phyloP scores from a whole-genome alignment of 2,888 invertebrate species.

The Quadroppia sp. region DNA sequence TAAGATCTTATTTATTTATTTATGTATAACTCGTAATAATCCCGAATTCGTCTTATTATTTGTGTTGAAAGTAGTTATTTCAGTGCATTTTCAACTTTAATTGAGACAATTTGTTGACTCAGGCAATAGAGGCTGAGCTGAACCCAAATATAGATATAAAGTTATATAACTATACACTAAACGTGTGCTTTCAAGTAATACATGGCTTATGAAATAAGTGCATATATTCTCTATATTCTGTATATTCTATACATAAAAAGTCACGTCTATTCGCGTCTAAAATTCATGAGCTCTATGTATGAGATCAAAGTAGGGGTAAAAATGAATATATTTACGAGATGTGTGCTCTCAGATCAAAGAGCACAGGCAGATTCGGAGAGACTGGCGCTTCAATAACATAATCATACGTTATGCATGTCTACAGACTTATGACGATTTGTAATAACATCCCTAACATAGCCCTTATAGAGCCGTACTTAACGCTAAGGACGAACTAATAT shows the following conservation, averaged over 20 bases:
- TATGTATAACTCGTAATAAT: background rate
- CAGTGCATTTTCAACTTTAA: slow-evolving; percentile 21
- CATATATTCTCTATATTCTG: background rate
- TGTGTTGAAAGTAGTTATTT: slow-evolving; percentile 29
- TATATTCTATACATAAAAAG: slow-evolving; percentile 13
- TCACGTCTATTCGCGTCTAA: slow-evolving; percentile 21
- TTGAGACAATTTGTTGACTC: slow-evolving; percentile 31
- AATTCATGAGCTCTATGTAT: slow-evolving; percentile 29
- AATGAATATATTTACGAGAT: slow-evolving; percentile 10
- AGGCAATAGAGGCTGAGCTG: background rate
- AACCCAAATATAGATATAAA: slow-evolving; percentile 20
- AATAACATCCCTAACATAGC: slow-evolving; percentile 8
- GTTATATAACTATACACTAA: background rate
- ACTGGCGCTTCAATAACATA: slow-evolving; percentile 17
- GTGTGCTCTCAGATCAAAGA: background rate
- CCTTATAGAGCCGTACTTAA: slow-evolving; percentile 5
- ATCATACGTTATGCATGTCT: slow-evolving; percentile 26
- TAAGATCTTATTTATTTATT: background rate
- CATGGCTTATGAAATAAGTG: background rate
- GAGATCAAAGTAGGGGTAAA: slow-evolving; percentile 11
- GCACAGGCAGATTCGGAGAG: background rate
- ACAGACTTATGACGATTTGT: slow-evolving; percentile 23
- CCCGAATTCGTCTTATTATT: slow-evolving; percentile 8
- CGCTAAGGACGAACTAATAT: slow-evolving; percentile 26
- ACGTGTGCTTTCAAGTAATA: slow-evolving; percentile 20